phyloP scores from a whole-genome alignment of 2,888 invertebrate genomes.

The Apodemia hepburni region DNA sequence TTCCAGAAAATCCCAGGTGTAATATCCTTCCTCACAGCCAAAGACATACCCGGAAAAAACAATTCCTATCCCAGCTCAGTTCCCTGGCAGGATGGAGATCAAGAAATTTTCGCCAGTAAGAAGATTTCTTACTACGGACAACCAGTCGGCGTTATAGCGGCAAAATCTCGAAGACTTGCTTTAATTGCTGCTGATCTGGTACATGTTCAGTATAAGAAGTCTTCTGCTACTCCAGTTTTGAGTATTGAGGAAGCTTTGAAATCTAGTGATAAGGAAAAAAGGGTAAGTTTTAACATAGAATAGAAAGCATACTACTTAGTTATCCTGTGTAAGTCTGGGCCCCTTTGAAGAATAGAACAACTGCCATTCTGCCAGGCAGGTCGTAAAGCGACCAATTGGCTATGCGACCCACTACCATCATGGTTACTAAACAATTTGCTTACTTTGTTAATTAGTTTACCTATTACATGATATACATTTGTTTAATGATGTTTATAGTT shows the following conservation, averaged over 20 bases:
- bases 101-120: constrained; percentile 78
- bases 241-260: constrained; percentile 71
- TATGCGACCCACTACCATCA: too few relatives aligned
- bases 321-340: too few relatives aligned
- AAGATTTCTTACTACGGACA: constrained; percentile 84
- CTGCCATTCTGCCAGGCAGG: too few relatives aligned
- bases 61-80: constrained; percentile 64
- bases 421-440: too few relatives aligned
- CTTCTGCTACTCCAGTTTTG: constrained; percentile 60
- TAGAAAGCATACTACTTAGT: too few relatives aligned
- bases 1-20: constrained; percentile 83
- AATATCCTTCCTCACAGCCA: constrained; percentile 81
- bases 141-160: constrained; percentile 87
- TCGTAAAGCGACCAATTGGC: too few relatives aligned
- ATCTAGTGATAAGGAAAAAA: constrained; percentile 57
- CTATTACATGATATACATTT: too few relatives aligned
- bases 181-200: constrained; percentile 55
- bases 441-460: too few relatives aligned
- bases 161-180: constrained; percentile 75
- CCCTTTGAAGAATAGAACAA: too few relatives aligned
- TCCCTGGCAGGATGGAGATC: constrained; percentile 53
- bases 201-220: constrained; percentile 75
- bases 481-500: too few relatives aligned
- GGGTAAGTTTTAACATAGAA: constrained; percentile 43
- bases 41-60: constrained; percentile 87